Conservation (phyloP, 1,140 invertebrate species). For the Drosophila varians region DNA sequence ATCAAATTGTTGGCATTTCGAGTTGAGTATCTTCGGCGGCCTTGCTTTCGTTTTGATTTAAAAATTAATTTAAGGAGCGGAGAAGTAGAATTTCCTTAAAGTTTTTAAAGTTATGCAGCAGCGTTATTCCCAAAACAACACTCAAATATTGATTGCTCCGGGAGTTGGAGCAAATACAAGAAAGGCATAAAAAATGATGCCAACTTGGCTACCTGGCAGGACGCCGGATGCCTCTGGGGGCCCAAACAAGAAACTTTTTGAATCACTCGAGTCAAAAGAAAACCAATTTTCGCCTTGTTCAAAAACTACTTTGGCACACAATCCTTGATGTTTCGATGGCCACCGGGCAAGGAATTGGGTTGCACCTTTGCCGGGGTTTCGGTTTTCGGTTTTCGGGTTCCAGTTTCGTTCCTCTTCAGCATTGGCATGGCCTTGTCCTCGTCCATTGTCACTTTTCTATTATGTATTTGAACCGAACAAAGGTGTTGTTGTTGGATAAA, state of each 20-base stretch:
- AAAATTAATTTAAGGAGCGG: too few relatives aligned
- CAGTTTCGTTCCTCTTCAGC: slow-evolving; percentile 17
- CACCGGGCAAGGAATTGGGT: neutral
- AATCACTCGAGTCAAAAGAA: slow-evolving; percentile 56
- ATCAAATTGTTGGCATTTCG: neutral
- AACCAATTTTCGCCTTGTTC: slow-evolving; percentile 65
- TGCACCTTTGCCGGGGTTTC: neutral
- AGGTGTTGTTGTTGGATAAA: slow-evolving; percentile 63
- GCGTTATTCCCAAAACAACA: slow-evolving; percentile 2
- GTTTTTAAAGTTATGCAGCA: too few relatives aligned
- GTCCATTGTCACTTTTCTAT: slow-evolving; percentile 72
- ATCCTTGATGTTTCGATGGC: slow-evolving; percentile 48
- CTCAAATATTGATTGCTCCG: slow-evolving; percentile 48
- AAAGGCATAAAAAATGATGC: slow-evolving; percentile 30
- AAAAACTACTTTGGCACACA: slow-evolving; percentile 55
- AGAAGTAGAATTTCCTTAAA: too few relatives aligned
- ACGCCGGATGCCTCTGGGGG: slow-evolving; percentile 26
- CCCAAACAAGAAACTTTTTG: slow-evolving; percentile 39
- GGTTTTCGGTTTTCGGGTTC: slow-evolving; percentile 13
- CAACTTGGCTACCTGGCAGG: slow-evolving; percentile 22
- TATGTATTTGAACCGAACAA: slow-evolving; percentile 42
- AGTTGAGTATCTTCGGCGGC: neutral
- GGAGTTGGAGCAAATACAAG: slow-evolving; percentile 34
- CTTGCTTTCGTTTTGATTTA: neutral
- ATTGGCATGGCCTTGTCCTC: slow-evolving; percentile 16